A percentile compares a stretch with the other conserved stretches of the same genome.
Evolutionary conservation across 2,797 vertebrate species (phyloP).

Genomic region (Rhinella marina): DNA sequence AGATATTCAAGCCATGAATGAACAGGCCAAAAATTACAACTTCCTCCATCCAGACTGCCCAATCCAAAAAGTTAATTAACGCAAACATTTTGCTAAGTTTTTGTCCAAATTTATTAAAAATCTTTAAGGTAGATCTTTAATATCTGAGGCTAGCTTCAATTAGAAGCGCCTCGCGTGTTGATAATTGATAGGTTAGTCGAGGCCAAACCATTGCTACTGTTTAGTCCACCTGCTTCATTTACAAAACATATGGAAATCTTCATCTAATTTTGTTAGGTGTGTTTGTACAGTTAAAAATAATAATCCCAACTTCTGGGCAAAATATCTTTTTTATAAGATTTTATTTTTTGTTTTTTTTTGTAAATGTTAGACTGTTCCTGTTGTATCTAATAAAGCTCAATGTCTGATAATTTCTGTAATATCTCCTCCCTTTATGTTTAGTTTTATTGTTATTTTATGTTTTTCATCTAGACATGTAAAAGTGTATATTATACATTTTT

Average conservation of each 20-base stretch:
- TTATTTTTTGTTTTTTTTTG: constrained; percentile 24
- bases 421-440: constrained; percentile 46
- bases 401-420: constrained; percentile 43
- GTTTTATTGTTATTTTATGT: constrained; percentile 26
- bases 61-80: background rate
- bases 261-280: constrained; percentile 51
- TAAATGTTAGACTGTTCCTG: background rate
- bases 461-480: constrained; percentile 50
- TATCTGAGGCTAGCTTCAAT: background rate
- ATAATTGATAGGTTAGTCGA: background rate
- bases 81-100: background rate
- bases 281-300: constrained; percentile 46
- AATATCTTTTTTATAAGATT: constrained; percentile 42
- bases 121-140: background rate
- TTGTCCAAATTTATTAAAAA: background rate
- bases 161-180: too few relatives aligned
- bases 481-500: constrained; percentile 59
- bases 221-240: background rate
- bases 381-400: constrained; percentile 49
- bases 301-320: constrained; percentile 33
- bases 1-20: background rate
- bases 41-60: background rate
- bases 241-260: background rate
- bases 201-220: background rate
- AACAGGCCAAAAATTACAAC: background rate